Evolutionary conservation across 2,113 vertebrate genomes (phyloP), one percentile per base, ranked within the genome.

Genomic region (Synchiropus splendidus): DNA sequence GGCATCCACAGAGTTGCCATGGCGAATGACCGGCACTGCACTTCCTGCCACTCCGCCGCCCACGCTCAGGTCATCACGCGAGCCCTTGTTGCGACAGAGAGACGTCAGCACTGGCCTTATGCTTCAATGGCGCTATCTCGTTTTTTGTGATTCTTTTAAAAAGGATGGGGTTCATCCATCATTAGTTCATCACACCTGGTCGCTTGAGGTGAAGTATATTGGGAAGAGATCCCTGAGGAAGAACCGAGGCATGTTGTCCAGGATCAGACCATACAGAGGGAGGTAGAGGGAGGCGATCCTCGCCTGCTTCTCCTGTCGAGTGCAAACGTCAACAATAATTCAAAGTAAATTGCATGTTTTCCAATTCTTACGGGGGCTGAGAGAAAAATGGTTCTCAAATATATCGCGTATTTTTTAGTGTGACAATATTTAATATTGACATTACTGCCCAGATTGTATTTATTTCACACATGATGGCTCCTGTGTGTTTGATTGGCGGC

Each of bases 241-340:
- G 69, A 98, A 97, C 39, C 94, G 88, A 11, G 92, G 90, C 91
- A 99, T 92, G 61, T 98, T 99, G 83, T 99, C 95, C 72, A 99
- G 85, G 57, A 98, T 92, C 74, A 99, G 88, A 31, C 94, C 95
- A 18, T 98, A 98, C 9, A 98, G 86, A 0, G 95, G 95, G 81
- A 99, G 89, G 62, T 98, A 99, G 6, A 99, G 73, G 38, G 90
- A 90, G 2, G 94, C 94, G 49, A 99, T 93, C 67, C 88, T 89
- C 3, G 92, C 90, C 59, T 97, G 92, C 52, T 92, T 95, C 58
- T 88, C 90, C 95, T 98, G 48, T 27, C 8, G 21, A 27, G 8
- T 27, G 8, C 21, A 27, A 8, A n/a, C n/a, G n/a, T n/a, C n/a
- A n/a, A n/a, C n/a, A n/a, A n/a, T n/a, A n/a, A n/a, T n/a, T n/a